These are phyloP conservation scores for Hyperoplus immaculatus DNA, from an alignment of 2,797 vertebrate genomes.

Conservation along the genomic window DNA sequence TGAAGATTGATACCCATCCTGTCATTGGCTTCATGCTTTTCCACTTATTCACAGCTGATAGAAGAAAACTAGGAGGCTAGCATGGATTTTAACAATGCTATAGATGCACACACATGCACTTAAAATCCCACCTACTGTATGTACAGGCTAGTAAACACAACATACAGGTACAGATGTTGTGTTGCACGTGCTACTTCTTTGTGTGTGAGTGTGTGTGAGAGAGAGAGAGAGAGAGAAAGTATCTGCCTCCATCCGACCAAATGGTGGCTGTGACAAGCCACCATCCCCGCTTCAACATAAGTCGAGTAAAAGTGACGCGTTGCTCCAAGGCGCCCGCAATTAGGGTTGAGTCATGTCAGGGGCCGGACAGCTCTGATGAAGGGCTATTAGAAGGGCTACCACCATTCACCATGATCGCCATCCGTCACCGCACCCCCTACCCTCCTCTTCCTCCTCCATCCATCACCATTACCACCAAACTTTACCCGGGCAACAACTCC, in stretches of 20 bases:
- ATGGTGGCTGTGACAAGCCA: constrained; percentile 63
- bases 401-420: constrained; percentile 60
- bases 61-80: not conserved
- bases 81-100: not conserved
- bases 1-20: not conserved
- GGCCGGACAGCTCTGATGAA: constrained; percentile 70
- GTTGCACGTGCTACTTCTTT: constrained; percentile 25
- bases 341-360: constrained; percentile 78
- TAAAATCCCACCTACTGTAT: not conserved
- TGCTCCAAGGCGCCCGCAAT: constrained; percentile 77
- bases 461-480: constrained; percentile 76
- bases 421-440: constrained; percentile 51
- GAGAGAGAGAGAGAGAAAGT: constrained; percentile 10
- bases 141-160: not conserved
- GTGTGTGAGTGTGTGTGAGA: constrained; percentile 10
- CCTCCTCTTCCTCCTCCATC: constrained; percentile 62
- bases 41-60: not conserved
- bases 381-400: constrained; percentile 72
- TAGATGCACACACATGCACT: not conserved
- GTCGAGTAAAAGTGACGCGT: constrained; percentile 70
- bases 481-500: constrained; percentile 64
- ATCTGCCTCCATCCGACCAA: constrained; percentile 50
- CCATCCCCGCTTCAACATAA: constrained; percentile 68
- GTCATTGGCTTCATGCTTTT: not conserved
- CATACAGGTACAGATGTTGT: constrained; percentile 50